These are phyloP conservation scores for cat (Felis catus) DNA, from an alignment of 2,113 vertebrate species.

Conservation along the genomic window F.catus_Fca126_mat1.0 CM031425.1:58432001-58432500, in stretches of 20 bases:
- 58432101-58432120: neutral
- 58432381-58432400: neutral
- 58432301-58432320: neutral
- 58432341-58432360: fast-evolving
- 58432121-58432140: neutral
- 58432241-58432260: neutral
- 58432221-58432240: neutral
- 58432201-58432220: neutral
- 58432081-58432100: fast-evolving
- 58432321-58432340: fast-evolving
- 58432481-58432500: fast-evolving
- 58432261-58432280: neutral
- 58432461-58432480: neutral
- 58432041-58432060: neutral
- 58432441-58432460: neutral
- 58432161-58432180: neutral
- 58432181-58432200: neutral
- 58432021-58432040: fast-evolving
- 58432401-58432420: neutral
- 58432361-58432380: fast-evolving
- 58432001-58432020: neutral
- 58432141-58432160: neutral
- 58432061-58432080: neutral
- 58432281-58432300: neutral
- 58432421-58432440: neutral